Conservation (phyloP, 2,797 vertebrate species). For the Thripadectes ignobilis region DNA sequence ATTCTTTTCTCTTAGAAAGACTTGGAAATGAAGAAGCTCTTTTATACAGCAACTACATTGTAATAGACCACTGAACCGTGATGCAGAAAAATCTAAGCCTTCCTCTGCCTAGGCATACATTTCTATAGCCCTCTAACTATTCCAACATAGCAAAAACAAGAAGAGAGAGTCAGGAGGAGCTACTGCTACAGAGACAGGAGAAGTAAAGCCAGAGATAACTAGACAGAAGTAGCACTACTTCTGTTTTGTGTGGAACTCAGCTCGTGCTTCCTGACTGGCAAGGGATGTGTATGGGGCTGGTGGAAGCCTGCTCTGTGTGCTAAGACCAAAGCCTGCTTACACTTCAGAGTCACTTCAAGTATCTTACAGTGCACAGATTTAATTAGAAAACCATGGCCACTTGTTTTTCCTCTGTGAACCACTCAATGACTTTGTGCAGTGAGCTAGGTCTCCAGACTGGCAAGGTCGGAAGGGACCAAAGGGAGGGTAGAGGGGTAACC, state of each 20-base stretch:
- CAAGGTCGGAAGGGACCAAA: not conserved
- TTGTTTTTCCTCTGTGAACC: not conserved
- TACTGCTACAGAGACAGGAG: not conserved
- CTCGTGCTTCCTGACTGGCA: not conserved
- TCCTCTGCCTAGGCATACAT: not conserved
- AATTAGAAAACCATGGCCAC: not conserved
- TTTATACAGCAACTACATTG: conserved; percentile 32
- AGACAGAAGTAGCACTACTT: not conserved
- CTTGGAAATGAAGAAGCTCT: conserved; percentile 21
- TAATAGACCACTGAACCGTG: conserved; percentile 22
- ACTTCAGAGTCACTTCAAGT: not conserved
- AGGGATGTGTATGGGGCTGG: not conserved
- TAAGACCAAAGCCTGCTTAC: not conserved
- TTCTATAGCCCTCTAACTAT: not conserved
- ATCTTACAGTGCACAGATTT: not conserved
- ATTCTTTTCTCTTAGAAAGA: not conserved
- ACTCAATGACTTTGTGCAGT: not conserved
- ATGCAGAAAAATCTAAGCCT: not conserved
- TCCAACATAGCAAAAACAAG: not conserved
- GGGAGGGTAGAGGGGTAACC: not conserved
- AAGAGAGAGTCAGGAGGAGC: not conserved
- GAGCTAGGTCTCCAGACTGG: not conserved
- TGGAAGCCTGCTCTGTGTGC: not conserved
- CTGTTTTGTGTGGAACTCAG: not conserved
- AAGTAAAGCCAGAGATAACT: not conserved